Conservation (phyloP, 2,888 invertebrate genomes). For the Megaustenia siamemsis region DNA sequence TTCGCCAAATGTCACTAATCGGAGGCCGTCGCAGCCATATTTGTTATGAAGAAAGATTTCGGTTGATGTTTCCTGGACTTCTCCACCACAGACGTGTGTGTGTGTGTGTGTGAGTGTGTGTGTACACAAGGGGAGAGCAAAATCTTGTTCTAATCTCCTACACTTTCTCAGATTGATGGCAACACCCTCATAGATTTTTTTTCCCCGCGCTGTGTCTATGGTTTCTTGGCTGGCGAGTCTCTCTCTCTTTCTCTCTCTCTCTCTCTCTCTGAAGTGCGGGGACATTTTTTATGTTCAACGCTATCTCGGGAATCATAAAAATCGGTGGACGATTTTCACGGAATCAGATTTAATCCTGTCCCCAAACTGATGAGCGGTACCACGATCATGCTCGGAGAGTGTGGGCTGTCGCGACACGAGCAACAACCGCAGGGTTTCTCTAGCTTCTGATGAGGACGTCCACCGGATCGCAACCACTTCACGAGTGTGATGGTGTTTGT, state of each 20-base stretch:
- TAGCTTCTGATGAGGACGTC: too few relatives aligned
- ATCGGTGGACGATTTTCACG: neutral
- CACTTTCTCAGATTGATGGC: slow-evolving; percentile 2
- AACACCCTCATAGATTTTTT: neutral
- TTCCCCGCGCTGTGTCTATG: neutral
- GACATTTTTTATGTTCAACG: neutral
- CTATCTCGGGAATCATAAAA: neutral
- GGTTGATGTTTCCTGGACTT: neutral
- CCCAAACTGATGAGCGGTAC: too few relatives aligned
- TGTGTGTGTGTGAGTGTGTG: neutral
- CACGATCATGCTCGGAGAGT: too few relatives aligned
- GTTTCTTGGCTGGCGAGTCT: neutral
- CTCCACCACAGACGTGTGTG: too few relatives aligned
- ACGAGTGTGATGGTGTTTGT: too few relatives aligned
- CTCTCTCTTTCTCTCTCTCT: neutral
- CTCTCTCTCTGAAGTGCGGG: neutral
- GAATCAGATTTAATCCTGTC: slow-evolving; percentile 10
- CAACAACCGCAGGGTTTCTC: too few relatives aligned
- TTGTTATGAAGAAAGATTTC: neutral
- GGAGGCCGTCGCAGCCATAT: neutral
- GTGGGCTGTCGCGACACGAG: too few relatives aligned
- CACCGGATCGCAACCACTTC: too few relatives aligned
- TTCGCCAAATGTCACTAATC: too few relatives aligned
- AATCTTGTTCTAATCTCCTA: slow-evolving; percentile 2
- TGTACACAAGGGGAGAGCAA: slow-evolving; percentile 8